Conservation (phyloP, 2,888 invertebrate genomes). For the Drosophila percnosoma region DNA sequence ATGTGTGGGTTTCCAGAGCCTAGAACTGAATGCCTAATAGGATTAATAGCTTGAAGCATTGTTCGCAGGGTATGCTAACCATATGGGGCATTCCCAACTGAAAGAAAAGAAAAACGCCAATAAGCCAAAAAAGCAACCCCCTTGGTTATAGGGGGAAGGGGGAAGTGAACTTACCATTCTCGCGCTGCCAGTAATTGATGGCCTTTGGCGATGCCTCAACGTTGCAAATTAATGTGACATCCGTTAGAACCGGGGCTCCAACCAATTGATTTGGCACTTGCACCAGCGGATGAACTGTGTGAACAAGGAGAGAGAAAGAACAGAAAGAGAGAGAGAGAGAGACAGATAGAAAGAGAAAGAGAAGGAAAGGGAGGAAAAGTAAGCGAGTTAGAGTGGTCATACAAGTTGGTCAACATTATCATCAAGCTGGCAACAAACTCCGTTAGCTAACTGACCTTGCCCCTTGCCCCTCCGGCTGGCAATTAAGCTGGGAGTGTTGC, state of each 20-base stretch:
- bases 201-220: slow-evolving; percentile 97
- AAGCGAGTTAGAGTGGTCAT: slow-evolving; percentile 8
- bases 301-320: slow-evolving; percentile 16
- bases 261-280: slow-evolving; percentile 97
- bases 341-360: not conserved
- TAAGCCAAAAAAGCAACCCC: slow-evolving; percentile 21
- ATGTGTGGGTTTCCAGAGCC: not conserved
- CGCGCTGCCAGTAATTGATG: slow-evolving; percentile 97
- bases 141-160: not conserved
- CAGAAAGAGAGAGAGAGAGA: slow-evolving; percentile 6
- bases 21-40: not conserved
- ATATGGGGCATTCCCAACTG: not conserved
- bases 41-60: not conserved
- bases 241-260: slow-evolving; percentile 93
- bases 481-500: slow-evolving; percentile 31
- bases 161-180: slow-evolving; percentile 89
- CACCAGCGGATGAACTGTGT: slow-evolving; percentile 94
- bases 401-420: slow-evolving; percentile 45
- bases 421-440: slow-evolving; percentile 8
- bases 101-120: slow-evolving; percentile 31
- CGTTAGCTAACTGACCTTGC: slow-evolving; percentile 7
- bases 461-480: slow-evolving; percentile 7
- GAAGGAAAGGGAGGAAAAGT: not conserved
- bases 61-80: slow-evolving; percentile 9
- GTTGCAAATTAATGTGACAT: slow-evolving; percentile 93